Percentiles rank a stretch among this genome's conserved stretches.
Evolutionary conservation across 2,888 invertebrate genomes (phyloP).

Genomic region (Antheraea yamamai): DNA sequence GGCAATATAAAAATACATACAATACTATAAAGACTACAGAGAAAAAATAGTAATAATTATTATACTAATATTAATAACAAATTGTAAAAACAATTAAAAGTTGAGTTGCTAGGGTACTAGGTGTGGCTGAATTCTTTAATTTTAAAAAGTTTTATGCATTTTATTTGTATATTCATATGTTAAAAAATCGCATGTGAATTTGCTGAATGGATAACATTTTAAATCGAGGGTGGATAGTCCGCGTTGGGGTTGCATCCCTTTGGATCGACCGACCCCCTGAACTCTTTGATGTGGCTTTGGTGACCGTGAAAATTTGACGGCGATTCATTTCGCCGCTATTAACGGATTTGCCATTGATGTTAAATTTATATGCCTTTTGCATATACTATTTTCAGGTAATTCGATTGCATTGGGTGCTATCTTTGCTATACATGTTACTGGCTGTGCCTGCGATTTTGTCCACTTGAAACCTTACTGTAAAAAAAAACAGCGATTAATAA

Average conservation of each 20-base stretch:
- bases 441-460: not conserved
- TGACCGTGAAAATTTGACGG: conserved; percentile 75
- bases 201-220: conserved; percentile 28
- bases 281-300: conserved; percentile 79
- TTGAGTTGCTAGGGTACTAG: no score
- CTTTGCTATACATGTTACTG: not conserved
- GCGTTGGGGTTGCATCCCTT: conserved; percentile 44
- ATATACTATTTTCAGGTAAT: conserved; percentile 17
- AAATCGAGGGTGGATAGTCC: conserved; percentile 49
- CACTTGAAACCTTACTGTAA: no score
- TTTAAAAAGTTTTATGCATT: no score
- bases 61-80: no score
- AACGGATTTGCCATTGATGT: conserved; percentile 60
- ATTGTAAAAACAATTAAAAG: no score
- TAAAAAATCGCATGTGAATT: conserved; percentile 33
- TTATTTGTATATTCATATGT: not conserved
- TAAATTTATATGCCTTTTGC: conserved; percentile 52
- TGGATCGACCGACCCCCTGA: conserved; percentile 38
- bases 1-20: no score
- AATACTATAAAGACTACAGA: no score
- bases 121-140: no score
- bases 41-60: no score
- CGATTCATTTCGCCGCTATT: conserved; percentile 70
- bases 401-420: not conserved
- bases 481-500: no score